Conservation (phyloP, 2,888 invertebrate genomes). For the Hofmannophila pseudospretella region DNA sequence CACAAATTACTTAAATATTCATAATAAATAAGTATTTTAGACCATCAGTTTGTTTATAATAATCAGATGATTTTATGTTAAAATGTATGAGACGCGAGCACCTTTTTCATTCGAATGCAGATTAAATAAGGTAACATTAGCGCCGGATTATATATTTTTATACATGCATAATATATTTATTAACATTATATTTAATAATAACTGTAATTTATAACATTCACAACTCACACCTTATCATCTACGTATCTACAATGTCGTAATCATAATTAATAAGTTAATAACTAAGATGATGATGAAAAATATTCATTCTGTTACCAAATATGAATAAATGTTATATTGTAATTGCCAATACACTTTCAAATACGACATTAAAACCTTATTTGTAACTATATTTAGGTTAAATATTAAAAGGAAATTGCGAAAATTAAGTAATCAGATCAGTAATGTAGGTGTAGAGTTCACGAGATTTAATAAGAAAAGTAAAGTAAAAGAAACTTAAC, state of each 20-base stretch:
- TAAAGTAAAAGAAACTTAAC: conserved; percentile 44
- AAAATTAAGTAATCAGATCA: conserved; percentile 6
- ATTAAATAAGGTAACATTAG: conserved; percentile 72
- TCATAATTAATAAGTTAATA: conserved; percentile 4
- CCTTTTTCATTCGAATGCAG: conserved; percentile 41
- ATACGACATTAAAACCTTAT: neutral
- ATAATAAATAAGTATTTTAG: conserved; percentile 24
- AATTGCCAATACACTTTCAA: neutral
- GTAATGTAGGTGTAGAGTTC: neutral
- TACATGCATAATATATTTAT: conserved; percentile 15
- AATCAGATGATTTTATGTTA: conserved; percentile 8
- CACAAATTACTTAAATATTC: conserved; percentile 18
- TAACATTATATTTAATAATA: conserved; percentile 7
- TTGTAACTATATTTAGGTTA: neutral
- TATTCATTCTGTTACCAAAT: no score
- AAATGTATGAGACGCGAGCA: conserved; percentile 40
- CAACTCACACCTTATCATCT: conserved; percentile 3
- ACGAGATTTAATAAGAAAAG: neutral
- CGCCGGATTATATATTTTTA: conserved; percentile 42
- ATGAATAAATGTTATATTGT: neutral
- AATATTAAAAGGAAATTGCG: conserved; percentile 3
- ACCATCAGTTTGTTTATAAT: no score
- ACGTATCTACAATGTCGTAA: conserved; percentile 4
- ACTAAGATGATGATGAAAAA: conserved; percentile 27
- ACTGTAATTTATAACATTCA: conserved; percentile 7